phyloP scores from a whole-genome alignment of 2,113 vertebrate genomes.

The Typhlomys cinereus region DNA sequence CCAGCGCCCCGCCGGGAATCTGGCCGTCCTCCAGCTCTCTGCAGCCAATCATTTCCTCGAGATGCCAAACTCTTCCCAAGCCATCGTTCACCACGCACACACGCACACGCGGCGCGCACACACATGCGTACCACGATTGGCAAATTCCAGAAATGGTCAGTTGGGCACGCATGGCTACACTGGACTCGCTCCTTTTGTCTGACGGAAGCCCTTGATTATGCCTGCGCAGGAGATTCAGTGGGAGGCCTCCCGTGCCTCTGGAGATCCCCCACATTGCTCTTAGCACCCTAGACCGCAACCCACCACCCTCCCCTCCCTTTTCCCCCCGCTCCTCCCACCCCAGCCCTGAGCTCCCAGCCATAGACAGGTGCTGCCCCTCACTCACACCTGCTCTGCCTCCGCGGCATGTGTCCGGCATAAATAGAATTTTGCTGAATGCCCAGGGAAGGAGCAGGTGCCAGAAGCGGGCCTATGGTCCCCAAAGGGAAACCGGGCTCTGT shows the following conservation, averaged over 20 bases:
- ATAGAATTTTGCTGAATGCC: conserved; percentile 7
- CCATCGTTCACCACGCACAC: no score
- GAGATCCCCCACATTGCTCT: neutral
- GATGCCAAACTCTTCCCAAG: conserved; percentile 44
- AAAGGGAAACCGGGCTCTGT: neutral
- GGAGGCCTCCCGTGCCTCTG: neutral
- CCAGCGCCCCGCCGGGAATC: conserved; percentile 48
- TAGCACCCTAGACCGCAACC: neutral
- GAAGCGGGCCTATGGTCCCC: neutral
- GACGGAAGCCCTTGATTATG: neutral
- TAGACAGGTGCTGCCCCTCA: neutral
- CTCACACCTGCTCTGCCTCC: neutral
- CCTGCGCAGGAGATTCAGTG: neutral
- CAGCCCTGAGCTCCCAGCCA: conserved; percentile 20
- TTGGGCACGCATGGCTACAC: no score
- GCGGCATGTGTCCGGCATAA: neutral
- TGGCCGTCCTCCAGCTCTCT: conserved; percentile 45
- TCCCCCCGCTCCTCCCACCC: neutral
- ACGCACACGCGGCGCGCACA: no score
- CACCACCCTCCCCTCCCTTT: neutral
- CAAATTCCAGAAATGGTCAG: conserved; percentile 38
- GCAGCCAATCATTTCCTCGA: conserved; percentile 65
- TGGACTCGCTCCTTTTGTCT: neutral
- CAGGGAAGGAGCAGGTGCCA: neutral
- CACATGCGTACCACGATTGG: neutral